Evolutionary conservation across 2,888 invertebrate species (phyloP), one percentile per base, ranked within the genome.

Genomic region (Hypena proboscidalis): DNA sequence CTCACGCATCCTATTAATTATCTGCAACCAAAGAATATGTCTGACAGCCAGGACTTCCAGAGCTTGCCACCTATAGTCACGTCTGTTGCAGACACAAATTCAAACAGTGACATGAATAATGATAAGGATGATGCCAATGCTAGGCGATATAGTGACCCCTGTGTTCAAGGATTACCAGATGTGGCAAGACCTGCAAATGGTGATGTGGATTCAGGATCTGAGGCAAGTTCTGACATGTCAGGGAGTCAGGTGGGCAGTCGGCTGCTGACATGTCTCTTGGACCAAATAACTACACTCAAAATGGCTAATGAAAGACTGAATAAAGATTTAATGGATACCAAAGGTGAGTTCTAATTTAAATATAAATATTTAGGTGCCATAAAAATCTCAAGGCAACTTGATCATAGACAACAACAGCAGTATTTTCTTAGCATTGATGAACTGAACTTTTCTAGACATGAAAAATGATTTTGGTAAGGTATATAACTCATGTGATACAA

Each of bases 11-110:
- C 73, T 7, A 79, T 61, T n/a, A 79, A 74, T 54, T 87, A 85
- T 40, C 68, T 85, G 20, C 86, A 85, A 69, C 82, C 83, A 80
- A 90, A 86, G 76, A 82, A 77, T 61, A 80, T 80, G 44, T 70
- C 77, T 13, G 90, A 89, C 29, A 88, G 80, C 49, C 86, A 89
- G 51, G 93, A 93, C 58, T 93, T 90, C 65, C 92, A 95, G 30
- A 96, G 96, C 74, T 77, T 96, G 48, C 96, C 96, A 14, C 94
- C 95, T 0, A 93, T 93, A 42, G 94, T 94, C 30, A 93, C 94
- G 3, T 90, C 90, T 22, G 85, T 88, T 14, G 87, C 74, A 4
- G 90, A 90, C 49, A 90, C 91, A 4, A 90, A 91, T 50, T 87
- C 87, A 1, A 85, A 80, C 23, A 90, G 88, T 74, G 92, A 91